Evolutionary conservation across 1,140 invertebrate genomes (phyloP), one percentile per base, ranked within the genome.

Genomic region (Penaeus indicus): DNA sequence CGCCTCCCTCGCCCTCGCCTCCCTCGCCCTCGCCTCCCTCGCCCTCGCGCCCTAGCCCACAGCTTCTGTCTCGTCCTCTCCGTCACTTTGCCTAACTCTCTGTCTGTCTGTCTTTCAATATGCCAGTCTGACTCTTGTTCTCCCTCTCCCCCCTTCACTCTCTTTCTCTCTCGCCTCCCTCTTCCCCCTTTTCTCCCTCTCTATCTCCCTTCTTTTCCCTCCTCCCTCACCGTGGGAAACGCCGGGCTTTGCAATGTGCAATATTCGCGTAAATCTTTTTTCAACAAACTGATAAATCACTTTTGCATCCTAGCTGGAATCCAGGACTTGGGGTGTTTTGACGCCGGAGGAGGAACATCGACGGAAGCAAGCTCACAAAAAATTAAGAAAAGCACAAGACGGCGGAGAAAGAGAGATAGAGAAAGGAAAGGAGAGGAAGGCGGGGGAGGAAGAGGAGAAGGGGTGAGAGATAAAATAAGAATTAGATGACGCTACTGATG

Each of bases 91-190:
- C 19, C 78, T 80, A 8, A 60, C 19, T 80, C 19, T 61, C 47
- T 10, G 13, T 38, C 42, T 38, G 8, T 78, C 75, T 25, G 7
- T 78, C 21, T 27, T n/a, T 78, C 75, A 22, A 16, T 47, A 0
- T 11, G 54, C 10, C 54, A 3, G 8, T 27, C 32, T 42, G 1
- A 8, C 75, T 42, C 54, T 16, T 13, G 11, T 13, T 54, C 54
- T 54, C 32, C 42, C 75, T 38, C 75, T 42, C 75, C 42, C 75
- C 25, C 32, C 25, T 42, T 78, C 75, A 1, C 75, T 78, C 75
- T 78, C 75, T 78, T n/a, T 78, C 75, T 78, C 79, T 81, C 38
- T 81, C 54, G 47, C 79, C 47, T 47, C 47, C 79, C 8, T 18
- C 63, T 63, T 27, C 32, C 5, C 32, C n/a, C 27, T 22, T 18